Evolutionary conservation across 1,140 invertebrate genomes (phyloP), one percentile per base, ranked within the genome.

Genomic region (Zaprionus taronus): DNA sequence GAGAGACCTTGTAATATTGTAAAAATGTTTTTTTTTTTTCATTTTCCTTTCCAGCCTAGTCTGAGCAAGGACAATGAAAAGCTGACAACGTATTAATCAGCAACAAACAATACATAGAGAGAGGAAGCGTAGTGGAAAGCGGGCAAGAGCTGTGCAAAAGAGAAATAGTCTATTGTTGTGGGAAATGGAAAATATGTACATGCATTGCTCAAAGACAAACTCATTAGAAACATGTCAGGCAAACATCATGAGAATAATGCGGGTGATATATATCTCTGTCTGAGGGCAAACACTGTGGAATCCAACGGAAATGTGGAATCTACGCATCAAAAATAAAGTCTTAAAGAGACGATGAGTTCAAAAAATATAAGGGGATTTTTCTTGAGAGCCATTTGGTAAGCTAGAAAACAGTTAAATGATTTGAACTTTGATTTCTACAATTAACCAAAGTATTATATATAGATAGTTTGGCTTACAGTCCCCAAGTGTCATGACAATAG

Each of bases 151-250:
- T 41, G 38, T 41, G 38, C 15, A 41, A 41, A 41, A 11, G 24
- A n/a, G 22, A 28, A 26, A 56, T 15, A 56, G 53, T 9, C 53
- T 41, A 36, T 38, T 55, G 64, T 56, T 56, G 38, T 56, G 55
- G 64, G 24, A 67, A 67, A 67, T 67, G 38, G 24, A 58, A n/a
- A 58, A 58, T 58, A 57, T 57, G 24, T 26, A 36, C 17, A 17
- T 34, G 24, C 64, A 55, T 55, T 60, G 31, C 26, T 26, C 22
- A 17, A 24, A 67, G 22, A 26, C 11, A 72, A 72, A 53, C 57
- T 69, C 72, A 70, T 62, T 69, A 56, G 15, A 26, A 56, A 56
- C 20, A 47, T 75, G 72, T 70, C 58, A 75, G 17, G 47, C 49
- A 64, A 57, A 41, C 61, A 64, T 36, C 26, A 64, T 20, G 26